These are phyloP conservation scores for Drosophila takahashii DNA, from an alignment of 1,140 invertebrate species.

Conservation along the genomic window DNA sequence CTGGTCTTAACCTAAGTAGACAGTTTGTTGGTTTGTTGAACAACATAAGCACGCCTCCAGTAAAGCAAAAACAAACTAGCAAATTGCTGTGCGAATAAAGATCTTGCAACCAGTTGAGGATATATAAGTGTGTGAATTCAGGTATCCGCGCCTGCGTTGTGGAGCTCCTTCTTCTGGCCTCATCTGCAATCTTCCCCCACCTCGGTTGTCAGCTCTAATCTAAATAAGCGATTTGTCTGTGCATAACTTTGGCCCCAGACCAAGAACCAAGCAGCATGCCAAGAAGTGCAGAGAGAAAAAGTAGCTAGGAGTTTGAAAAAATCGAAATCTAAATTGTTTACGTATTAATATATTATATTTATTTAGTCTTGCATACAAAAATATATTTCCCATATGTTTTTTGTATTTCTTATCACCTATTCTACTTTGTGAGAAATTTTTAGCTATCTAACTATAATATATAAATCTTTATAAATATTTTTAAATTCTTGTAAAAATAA, in stretches of 20 bases:
- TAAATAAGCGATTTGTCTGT: conserved; percentile 77
- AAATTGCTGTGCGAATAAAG: conserved; percentile 36
- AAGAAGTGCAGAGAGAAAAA: conserved; percentile 7
- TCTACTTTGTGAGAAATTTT: no score
- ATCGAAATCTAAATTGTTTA: neutral
- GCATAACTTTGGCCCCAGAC: conserved; percentile 58
- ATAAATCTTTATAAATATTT: no score
- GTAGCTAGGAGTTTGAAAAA: neutral
- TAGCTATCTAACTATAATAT: no score
- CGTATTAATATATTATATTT: no score
- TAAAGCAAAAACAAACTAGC: conserved; percentile 17
- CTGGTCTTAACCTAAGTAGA: conserved; percentile 64
- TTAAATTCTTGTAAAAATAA: neutral
- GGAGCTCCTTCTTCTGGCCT: conserved; percentile 4
- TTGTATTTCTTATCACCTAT: no score
- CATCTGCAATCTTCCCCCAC: conserved; percentile 5
- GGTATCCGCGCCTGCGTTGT: conserved; percentile 39
- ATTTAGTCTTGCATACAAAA: no score
- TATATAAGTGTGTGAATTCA: conserved; percentile 11
- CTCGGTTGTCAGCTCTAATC: conserved; percentile 68
- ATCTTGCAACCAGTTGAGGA: conserved; percentile 45
- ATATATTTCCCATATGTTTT: no score
- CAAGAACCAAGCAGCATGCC: conserved; percentile 24
- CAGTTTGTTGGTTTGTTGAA: conserved; percentile 66
- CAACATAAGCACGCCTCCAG: conserved; percentile 55